Conservation (phyloP, 2,113 vertebrate species). For the Rhagologus leucostigma region DNA sequence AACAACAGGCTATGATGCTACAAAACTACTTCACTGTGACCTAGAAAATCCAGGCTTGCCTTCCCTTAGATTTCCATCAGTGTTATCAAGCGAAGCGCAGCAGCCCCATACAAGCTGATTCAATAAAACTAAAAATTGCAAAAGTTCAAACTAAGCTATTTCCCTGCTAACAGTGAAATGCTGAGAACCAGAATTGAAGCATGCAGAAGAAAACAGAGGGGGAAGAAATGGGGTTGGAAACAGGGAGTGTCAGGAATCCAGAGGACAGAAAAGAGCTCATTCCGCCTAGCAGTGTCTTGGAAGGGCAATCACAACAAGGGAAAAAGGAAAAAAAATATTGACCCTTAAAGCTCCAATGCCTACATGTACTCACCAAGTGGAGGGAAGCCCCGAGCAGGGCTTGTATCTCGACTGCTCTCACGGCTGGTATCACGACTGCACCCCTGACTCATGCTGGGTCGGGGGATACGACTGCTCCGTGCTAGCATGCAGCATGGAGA, state of each 20-base stretch:
- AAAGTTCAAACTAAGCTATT: neutral
- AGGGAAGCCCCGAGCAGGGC: conserved; percentile 96
- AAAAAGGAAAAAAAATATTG: neutral
- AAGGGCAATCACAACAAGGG: conserved; percentile 47
- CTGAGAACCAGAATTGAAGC: conserved; percentile 60
- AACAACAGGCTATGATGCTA: neutral
- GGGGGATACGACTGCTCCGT: conserved; percentile 98
- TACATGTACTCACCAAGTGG: conserved; percentile 94
- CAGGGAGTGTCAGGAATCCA: conserved; percentile 14
- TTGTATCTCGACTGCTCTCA: conserved; percentile 99
- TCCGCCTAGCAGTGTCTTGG: conserved; percentile 55
- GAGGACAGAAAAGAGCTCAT: conserved; percentile 62
- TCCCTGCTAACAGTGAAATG: conserved; percentile 22
- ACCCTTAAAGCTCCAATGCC: conserved; percentile 68
- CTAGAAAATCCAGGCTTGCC: neutral
- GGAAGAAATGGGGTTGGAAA: conserved; percentile 11
- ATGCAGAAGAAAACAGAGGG: conserved; percentile 67
- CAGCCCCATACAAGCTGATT: neutral
- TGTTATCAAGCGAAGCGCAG: neutral
- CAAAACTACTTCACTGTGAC: neutral
- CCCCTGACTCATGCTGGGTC: conserved; percentile 99
- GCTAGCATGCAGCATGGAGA: conserved; percentile 96
- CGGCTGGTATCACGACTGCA: conserved; percentile 99
- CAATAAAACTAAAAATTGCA: neutral
- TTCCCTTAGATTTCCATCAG: neutral